Base-by-base conservation (phyloP, 1,140 invertebrate species). In the Lepidotrigona ventralis region DNA sequence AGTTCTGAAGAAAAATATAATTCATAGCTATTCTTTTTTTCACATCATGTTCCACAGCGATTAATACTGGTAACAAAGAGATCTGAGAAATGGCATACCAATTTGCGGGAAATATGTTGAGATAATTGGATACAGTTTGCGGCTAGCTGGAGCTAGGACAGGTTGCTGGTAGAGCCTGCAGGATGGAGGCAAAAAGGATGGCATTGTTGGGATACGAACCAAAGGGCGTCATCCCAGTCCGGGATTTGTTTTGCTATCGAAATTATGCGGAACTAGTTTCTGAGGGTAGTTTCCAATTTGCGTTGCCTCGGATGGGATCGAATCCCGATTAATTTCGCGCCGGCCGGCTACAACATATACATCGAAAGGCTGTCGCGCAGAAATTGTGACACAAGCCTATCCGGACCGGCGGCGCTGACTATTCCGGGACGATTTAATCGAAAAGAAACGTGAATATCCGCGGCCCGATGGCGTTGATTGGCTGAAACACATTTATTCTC, bases 231-330 rank as follows among this genome's bases (percentile, higher is more conserved):
- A 46, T 75, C 79, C 26, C 86, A 70, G 58, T 77, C 75, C 75
- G 73, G 81, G 88, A 91, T 91, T 91, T 91, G 88, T 92, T 92
- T 91, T 90, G 88, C 87, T 84, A 85, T 92, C 72, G 88, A 88
- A 92, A 92, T 92, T 92, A 92, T 92, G 91, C 89, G 90, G 89
- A 91, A 89, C 89, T 90, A 92, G 90, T 91, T 91, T 90, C 86
- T 90, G 89, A 91, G 90, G 90, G 89, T 90, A 90, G 90, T 90
- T 91, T 91, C 89, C 91, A 92, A 92, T 92, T 92, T 92, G 86
- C 91, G 84, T 86, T 71, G 84, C 76, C 81, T 86, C 88, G 85
- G 88, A 91, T 88, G 87, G 86, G 83, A 91, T 90, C 89, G 90
- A 90, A 92, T 91, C 88, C 88, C 90, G 88, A 92, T 92, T 92